Conservation (phyloP, 1,140 invertebrate genomes). For the Musca vetustissima region DNA sequence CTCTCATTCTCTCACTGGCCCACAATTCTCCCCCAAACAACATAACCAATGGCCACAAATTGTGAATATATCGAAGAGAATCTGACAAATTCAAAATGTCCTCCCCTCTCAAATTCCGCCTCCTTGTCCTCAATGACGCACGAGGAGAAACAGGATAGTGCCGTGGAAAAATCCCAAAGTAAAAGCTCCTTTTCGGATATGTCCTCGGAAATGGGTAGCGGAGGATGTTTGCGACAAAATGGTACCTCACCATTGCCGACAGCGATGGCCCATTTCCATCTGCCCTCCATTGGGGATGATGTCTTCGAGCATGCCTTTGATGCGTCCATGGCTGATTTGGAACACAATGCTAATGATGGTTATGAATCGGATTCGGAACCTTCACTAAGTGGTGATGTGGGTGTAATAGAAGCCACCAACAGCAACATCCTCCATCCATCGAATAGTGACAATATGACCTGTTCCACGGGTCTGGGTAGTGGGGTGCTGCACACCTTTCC, state of each 20-base stretch:
- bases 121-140: constrained; percentile 31
- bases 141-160: constrained; percentile 29
- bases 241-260: background rate
- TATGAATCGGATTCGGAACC: constrained; percentile 49
- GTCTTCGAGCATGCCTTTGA: constrained; percentile 50
- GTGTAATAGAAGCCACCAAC: constrained; percentile 36
- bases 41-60: constrained; percentile 45
- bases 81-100: constrained; percentile 26
- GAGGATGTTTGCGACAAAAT: background rate
- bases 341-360: constrained; percentile 42
- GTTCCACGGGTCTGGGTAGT: constrained; percentile 25
- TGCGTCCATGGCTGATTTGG: constrained; percentile 50
- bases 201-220: constrained; percentile 6
- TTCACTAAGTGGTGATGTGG: constrained; percentile 35
- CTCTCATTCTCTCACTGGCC: background rate
- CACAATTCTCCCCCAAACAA: background rate
- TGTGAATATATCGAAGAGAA: constrained; percentile 44
- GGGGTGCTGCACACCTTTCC: constrained; percentile 33
- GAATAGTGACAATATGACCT: constrained; percentile 31
- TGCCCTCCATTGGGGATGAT: constrained; percentile 31
- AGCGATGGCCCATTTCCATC: background rate
- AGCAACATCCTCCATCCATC: constrained; percentile 25
- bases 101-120: constrained; percentile 20
- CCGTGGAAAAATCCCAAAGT: constrained; percentile 9
- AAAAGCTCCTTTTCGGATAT: constrained; percentile 22